phyloP scores from a whole-genome alignment of 1,140 invertebrate genomes.

The Zaprionus africanus region DNA sequence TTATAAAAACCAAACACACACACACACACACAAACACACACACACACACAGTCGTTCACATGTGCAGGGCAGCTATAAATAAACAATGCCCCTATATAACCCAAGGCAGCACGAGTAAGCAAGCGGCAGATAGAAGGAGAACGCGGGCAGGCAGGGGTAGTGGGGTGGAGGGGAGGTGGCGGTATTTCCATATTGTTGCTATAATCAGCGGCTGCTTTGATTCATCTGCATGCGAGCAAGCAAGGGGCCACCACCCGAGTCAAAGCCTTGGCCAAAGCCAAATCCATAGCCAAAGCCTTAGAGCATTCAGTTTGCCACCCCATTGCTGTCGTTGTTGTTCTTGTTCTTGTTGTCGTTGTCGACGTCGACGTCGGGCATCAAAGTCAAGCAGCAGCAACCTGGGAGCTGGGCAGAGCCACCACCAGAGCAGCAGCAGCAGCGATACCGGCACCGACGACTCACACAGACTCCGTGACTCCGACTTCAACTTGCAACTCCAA shows the following conservation, averaged over 20 bases:
- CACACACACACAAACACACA: slow-evolving; percentile 23
- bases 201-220: slow-evolving; percentile 79
- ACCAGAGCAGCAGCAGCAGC: slow-evolving; percentile 26
- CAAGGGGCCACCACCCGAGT: slow-evolving; percentile 26
- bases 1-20: slow-evolving; percentile 72
- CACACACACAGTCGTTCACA: slow-evolving; percentile 33
- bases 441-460: slow-evolving; percentile 16
- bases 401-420: slow-evolving; percentile 41
- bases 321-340: slow-evolving; percentile 42
- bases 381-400: slow-evolving; percentile 52
- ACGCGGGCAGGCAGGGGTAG: slow-evolving; percentile 5
- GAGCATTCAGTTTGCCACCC: slow-evolving; percentile 54
- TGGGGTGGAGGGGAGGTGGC: slow-evolving; percentile 34
- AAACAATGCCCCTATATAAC: slow-evolving; percentile 75
- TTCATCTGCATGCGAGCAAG: slow-evolving; percentile 70
- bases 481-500: slow-evolving; percentile 48
- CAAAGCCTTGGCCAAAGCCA: slow-evolving; percentile 24
- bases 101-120: slow-evolving; percentile 37
- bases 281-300: slow-evolving; percentile 57
- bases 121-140: slow-evolving; percentile 4
- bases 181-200: slow-evolving; percentile 79
- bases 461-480: slow-evolving; percentile 59
- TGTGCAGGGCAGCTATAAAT: slow-evolving; percentile 68
- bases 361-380: slow-evolving; percentile 41
- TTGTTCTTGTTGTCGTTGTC: neutral